Evolutionary conservation across 2,888 invertebrate genomes (phyloP), one percentile per base, ranked within the genome.

Genomic region (Drosophila mettleri): DNA sequence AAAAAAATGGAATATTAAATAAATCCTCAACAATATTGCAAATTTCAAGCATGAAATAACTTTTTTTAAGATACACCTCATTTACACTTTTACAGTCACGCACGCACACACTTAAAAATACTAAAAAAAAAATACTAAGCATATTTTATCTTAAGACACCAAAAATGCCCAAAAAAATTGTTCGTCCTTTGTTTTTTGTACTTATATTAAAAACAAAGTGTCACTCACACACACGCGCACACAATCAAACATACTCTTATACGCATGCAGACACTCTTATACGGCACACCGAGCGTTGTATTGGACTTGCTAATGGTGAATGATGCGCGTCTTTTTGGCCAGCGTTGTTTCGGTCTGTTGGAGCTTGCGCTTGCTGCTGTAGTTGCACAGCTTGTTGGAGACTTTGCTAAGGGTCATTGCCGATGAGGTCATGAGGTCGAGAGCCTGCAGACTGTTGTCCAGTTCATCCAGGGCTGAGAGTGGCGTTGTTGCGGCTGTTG

Each of bases 381-480:
- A 86, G 49, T 84, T 84, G 78, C 83, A 84, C 8, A 84, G 60
- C 62, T 84, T 84, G 52, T 72, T 70, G 52, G 83, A 79, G 57
- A 84, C 65, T 64, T 84, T 84, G 72, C 83, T 84, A 12, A 84
- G 62, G 43, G 86, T 86, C 61, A 81, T 86, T 72, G 86, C 69
- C 67, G 86, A 82, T 57, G 86, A 83, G 61, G 83, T 74, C 70
- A 84, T 86, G 39, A 86, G 85, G 31, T 86, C 83, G 12, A 83
- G 67, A 12, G 74, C 69, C 48, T 86, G 85, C 8, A 83, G 64
- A 49, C 86, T 81, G 38, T 80, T 77, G 31, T 83, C 86, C 52
- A 86, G 70, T 36, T 84, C 86, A 22, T 86, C 86, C 29, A 84
- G 75, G n/a, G 84, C 85, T 29, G 86, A 84, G 6, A 80, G 68